These are phyloP conservation scores for Pardalotus punctatus DNA, from an alignment of 2,113 vertebrate genomes.

Conservation along the genomic window DNA sequence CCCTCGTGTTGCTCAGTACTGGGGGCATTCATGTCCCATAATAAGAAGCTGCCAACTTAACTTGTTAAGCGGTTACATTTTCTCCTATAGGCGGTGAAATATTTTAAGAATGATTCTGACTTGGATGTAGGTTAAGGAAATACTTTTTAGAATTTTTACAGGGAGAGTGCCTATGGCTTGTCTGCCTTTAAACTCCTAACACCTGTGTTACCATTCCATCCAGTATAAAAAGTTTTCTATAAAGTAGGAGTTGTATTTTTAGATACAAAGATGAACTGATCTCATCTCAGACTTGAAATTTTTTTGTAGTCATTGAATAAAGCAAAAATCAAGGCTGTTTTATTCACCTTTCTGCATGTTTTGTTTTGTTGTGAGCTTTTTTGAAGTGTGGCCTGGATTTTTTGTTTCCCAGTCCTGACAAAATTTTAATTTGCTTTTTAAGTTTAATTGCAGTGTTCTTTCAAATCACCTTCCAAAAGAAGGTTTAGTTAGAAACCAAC, in stretches of 20 bases:
- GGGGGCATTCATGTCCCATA: background rate
- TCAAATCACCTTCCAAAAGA: background rate
- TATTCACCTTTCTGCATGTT: background rate
- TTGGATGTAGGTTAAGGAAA: background rate
- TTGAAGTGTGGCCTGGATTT: conserved; percentile 48
- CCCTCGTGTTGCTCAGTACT: background rate
- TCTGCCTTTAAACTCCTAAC: background rate
- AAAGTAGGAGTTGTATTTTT: conserved; percentile 27
- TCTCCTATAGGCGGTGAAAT: background rate
- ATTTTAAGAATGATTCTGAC: background rate
- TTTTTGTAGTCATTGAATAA: conserved; percentile 34
- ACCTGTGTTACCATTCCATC: background rate
- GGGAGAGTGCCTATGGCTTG: background rate
- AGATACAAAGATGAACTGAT: conserved; percentile 23
- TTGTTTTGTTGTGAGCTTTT: conserved; percentile 26
- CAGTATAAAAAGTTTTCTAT: background rate
- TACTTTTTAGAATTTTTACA: background rate
- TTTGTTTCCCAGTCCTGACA: conserved; percentile 6
- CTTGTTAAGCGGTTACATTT: background rate
- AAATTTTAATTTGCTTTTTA: conserved; percentile 31
- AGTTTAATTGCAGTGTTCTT: background rate
- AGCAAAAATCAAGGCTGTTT: conserved; percentile 35
- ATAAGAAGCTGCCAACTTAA: background rate
- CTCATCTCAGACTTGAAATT: background rate
- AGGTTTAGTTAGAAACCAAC: background rate